These are phyloP conservation scores for Brachionus asplanchnoidis DNA, from an alignment of 1,140 invertebrate genomes.

Conservation along the genomic window DNA sequence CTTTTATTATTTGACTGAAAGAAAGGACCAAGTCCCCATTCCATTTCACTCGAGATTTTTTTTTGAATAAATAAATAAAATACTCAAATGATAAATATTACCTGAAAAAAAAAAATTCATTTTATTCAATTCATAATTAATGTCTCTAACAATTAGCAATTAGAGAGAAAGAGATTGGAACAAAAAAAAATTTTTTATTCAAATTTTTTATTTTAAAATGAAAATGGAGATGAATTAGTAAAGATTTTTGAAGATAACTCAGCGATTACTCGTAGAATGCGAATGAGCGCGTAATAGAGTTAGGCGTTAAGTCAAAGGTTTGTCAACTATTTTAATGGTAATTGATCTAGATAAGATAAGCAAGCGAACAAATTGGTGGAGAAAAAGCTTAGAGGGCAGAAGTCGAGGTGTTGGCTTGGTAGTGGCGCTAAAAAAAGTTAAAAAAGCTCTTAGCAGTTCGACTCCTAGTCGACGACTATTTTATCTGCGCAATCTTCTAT, in stretches of 20 bases:
- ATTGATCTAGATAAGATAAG: neutral
- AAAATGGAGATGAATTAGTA: neutral
- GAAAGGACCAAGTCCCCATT: too few relatives aligned
- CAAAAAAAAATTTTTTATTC: too few relatives aligned
- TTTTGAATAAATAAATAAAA: too few relatives aligned
- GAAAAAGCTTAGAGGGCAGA: neutral
- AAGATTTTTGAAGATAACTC: neutral
- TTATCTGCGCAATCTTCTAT: neutral
- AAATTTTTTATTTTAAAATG: too few relatives aligned
- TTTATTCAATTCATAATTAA: too few relatives aligned
- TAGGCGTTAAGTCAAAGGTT: neutral
- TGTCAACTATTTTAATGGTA: neutral
- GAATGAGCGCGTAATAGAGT: too few relatives aligned
- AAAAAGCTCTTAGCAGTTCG: conserved; percentile 14
- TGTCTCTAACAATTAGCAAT: neutral
- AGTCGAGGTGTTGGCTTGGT: neutral
- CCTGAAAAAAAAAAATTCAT: too few relatives aligned
- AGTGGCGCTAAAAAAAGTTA: neutral
- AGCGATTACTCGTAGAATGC: neutral
- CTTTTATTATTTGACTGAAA: too few relatives aligned
- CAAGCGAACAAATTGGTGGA: neutral
- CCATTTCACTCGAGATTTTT: too few relatives aligned
- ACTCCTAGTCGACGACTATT: neutral
- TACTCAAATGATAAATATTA: too few relatives aligned
- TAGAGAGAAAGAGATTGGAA: neutral